Conservation (phyloP, 2,888 invertebrate genomes). For the Morinoia aosen region DNA sequence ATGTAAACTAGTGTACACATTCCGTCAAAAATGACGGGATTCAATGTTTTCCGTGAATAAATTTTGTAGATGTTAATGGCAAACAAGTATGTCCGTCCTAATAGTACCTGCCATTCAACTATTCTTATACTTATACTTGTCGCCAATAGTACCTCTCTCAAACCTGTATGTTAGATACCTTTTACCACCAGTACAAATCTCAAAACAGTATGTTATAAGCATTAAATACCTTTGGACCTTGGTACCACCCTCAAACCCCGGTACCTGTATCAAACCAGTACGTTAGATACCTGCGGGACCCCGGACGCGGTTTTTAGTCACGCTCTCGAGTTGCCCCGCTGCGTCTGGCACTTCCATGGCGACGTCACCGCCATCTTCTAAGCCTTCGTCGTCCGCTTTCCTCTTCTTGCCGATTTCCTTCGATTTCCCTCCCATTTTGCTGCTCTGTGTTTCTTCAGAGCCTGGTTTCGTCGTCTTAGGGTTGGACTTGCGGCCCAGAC, state of each 20-base stretch:
- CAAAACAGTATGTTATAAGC: neutral
- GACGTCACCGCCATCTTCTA: conserved; percentile 31
- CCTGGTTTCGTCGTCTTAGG: conserved; percentile 36
- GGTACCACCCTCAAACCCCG: neutral
- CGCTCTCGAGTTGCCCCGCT: conserved; percentile 52
- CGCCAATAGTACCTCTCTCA: too few species aligned
- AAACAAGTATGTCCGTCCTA: too few species aligned
- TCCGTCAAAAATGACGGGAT: too few species aligned
- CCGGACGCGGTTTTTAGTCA: conserved; percentile 63
- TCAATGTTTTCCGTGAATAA: too few species aligned
- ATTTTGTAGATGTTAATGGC: too few species aligned
- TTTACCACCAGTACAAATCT: too few species aligned
- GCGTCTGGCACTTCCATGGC: conserved; percentile 53
- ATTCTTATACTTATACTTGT: too few species aligned
- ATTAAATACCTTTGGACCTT: neutral
- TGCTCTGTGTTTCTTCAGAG: conserved; percentile 38
- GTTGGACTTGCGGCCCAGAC: conserved; percentile 34
- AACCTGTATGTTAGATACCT: too few species aligned
- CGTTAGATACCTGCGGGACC: conserved; percentile 64
- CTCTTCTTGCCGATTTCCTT: conserved; percentile 56
- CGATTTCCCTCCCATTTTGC: neutral
- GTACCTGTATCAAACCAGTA: neutral
- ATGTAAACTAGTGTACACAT: too few species aligned
- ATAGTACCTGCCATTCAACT: too few species aligned
- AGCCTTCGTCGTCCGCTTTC: conserved; percentile 55